These are phyloP conservation scores for Formica selysi DNA, from an alignment of 1,140 invertebrate species.

Conservation along the genomic window DNA sequence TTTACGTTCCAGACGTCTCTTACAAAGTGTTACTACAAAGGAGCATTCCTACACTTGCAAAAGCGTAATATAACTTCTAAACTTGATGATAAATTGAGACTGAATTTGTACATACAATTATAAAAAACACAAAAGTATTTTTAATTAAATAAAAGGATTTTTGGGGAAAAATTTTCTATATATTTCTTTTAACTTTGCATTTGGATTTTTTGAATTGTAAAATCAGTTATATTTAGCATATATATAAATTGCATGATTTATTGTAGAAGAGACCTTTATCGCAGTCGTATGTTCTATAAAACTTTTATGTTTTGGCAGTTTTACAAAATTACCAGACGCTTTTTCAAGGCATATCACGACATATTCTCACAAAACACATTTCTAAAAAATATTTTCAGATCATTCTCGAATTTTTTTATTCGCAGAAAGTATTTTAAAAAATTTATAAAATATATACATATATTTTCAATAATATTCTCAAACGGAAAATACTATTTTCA, in stretches of 20 bases:
- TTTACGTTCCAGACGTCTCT: constrained; percentile 29
- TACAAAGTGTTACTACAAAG: constrained; percentile 16
- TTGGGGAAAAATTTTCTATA: neutral
- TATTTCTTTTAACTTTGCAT: neutral
- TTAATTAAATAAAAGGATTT: neutral
- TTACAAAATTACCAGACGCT: neutral
- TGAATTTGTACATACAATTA: constrained; percentile 3
- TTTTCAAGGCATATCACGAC: neutral
- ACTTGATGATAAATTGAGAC: neutral
- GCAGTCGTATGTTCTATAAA: neutral
- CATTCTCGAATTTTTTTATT: neutral
- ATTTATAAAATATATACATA: constrained; percentile 1
- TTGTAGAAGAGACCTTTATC: neutral
- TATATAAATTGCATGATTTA: neutral
- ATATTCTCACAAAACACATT: neutral
- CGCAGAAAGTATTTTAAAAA: neutral
- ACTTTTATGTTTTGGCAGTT: neutral
- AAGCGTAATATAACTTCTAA: neutral
- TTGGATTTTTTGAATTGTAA: neutral
- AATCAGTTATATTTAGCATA: neutral
- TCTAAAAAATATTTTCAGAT: constrained; percentile 3
- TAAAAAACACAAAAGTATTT: neutral
- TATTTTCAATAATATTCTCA: neutral
- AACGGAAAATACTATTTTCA: neutral
- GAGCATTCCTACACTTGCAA: constrained; percentile 10